A percentile compares a stretch with the other conserved stretches of the same genome.
phyloP scores from a whole-genome alignment of 2,888 invertebrate genomes.

The Caprella mutica region DNA sequence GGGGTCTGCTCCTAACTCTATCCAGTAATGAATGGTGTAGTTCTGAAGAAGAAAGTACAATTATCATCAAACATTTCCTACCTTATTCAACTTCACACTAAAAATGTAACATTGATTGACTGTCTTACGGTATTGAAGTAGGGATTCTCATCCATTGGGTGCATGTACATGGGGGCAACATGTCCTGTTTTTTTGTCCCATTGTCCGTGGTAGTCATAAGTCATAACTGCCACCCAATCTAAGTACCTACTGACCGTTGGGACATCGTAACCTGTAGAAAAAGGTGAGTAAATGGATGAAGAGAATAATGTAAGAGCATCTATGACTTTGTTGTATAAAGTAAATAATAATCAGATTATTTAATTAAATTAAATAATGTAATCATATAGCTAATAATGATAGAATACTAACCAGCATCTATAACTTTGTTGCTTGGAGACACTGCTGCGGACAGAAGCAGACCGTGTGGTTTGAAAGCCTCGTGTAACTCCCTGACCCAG shows the following conservation, averaged over 20 bases:
- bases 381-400: background rate
- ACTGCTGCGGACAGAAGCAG: constrained; percentile 70
- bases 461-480: constrained; percentile 54
- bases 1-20: constrained; percentile 66
- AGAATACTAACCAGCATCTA: constrained; percentile 54
- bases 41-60: constrained; percentile 55
- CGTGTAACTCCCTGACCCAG: constrained; percentile 58
- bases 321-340: background rate
- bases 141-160: constrained; percentile 66
- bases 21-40: constrained; percentile 80
- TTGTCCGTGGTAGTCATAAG: constrained; percentile 81
- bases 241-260: constrained; percentile 58
- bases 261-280: constrained; percentile 57
- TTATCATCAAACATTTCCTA: background rate
- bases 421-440: constrained; percentile 74
- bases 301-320: background rate
- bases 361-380: background rate
- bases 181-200: constrained; percentile 79
- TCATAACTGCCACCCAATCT: constrained; percentile 87
- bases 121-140: constrained; percentile 72
- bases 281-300: background rate
- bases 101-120: background rate
- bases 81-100: background rate
- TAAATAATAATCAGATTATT: background rate
- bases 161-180: constrained; percentile 70